Conservation (phyloP, 2,888 invertebrate genomes). For the Linnaemya tessellans region DNA sequence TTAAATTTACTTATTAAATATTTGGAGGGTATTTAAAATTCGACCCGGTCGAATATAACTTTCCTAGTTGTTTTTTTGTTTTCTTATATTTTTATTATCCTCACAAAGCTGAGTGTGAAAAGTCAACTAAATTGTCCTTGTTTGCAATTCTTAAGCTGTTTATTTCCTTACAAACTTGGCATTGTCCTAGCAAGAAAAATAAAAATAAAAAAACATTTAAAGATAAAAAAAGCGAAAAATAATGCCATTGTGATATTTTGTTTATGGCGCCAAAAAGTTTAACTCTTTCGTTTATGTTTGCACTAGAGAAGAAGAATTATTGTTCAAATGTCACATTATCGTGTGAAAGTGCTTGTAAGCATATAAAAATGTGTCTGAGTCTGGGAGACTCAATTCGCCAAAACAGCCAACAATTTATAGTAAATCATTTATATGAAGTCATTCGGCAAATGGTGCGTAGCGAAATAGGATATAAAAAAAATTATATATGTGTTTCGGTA, state of each 20-base stretch:
- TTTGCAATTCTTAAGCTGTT: conserved; percentile 20
- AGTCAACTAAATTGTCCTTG: conserved; percentile 34
- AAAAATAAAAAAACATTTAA: not conserved
- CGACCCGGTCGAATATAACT: too few species aligned
- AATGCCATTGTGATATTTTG: conserved; percentile 56
- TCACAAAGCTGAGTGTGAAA: conserved; percentile 60
- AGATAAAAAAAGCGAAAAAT: conserved; percentile 14
- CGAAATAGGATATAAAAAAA: conserved; percentile 34
- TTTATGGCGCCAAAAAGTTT: conserved; percentile 70
- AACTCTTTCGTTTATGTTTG: conserved; percentile 62
- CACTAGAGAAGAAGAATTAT: conserved; percentile 6
- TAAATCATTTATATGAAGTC: conserved; percentile 65
- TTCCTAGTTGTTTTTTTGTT: too few species aligned
- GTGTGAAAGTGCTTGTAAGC: conserved; percentile 60
- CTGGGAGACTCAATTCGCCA: conserved; percentile 35
- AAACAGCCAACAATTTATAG: conserved; percentile 31
- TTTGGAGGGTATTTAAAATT: too few species aligned
- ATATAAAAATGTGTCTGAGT: conserved; percentile 47
- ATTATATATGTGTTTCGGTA: not conserved
- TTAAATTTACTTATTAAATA: too few species aligned
- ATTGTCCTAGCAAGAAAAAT: conserved; percentile 56
- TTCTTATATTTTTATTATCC: conserved; percentile 10
- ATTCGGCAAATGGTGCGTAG: conserved; percentile 63
- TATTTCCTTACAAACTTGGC: conserved; percentile 63
- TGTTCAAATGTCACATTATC: conserved; percentile 53